Evolutionary conservation across 2,113 vertebrate genomes (phyloP).

Genomic region (Hyaena hyaena): DNA sequence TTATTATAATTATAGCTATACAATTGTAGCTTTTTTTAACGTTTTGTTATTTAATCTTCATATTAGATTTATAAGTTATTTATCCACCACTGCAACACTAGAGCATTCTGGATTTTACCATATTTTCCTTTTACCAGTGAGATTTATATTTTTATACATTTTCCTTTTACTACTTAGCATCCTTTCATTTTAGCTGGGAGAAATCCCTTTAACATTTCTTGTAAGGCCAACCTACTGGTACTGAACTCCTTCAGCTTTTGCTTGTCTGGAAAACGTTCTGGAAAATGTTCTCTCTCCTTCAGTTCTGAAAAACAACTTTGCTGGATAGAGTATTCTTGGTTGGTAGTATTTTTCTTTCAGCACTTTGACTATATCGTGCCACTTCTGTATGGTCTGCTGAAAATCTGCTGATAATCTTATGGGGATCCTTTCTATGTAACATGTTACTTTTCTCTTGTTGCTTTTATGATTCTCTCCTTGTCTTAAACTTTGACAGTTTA

Average conservation of each 20-base stretch:
- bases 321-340: no score
- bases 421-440: neutral
- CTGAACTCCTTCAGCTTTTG: neutral
- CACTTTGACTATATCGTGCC: no score
- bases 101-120: neutral
- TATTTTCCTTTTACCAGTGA: neutral
- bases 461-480: neutral
- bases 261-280: no score
- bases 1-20: neutral
- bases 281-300: no score
- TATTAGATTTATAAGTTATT: neutral
- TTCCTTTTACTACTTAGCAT: neutral
- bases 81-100: neutral
- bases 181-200: neutral
- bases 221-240: neutral
- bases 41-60: neutral
- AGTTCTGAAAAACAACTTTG: no score
- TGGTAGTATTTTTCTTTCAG: no score
- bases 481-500: conserved; percentile 14
- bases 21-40: neutral
- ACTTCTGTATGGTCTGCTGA: neutral
- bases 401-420: neutral
- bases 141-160: neutral
- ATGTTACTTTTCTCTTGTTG: neutral
- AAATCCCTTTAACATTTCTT: neutral